phyloP scores from a whole-genome alignment of 2,113 vertebrate genomes.

The Odobenus rosmarus region DNA sequence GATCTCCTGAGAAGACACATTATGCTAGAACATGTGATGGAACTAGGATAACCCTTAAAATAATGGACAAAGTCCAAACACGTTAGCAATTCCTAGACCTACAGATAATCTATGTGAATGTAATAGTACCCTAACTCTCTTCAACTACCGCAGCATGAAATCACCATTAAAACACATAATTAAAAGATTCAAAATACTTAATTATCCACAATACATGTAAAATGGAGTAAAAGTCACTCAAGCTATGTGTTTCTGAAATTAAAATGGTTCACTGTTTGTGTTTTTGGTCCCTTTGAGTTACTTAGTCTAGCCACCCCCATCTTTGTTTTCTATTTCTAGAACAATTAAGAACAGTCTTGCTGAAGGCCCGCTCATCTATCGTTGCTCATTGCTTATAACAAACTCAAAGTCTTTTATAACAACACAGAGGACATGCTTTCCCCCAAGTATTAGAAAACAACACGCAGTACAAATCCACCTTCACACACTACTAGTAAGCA shows the following conservation, averaged over 20 bases:
- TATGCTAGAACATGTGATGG: neutral
- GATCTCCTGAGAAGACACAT: neutral
- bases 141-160: neutral
- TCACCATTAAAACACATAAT: neutral
- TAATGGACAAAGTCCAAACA: neutral
- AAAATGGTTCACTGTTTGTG: neutral
- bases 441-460: neutral
- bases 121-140: neutral
- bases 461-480: neutral
- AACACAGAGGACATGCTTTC: neutral
- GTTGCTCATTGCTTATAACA: slow-evolving; percentile 29
- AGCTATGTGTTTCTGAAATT: neutral
- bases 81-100: neutral
- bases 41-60: neutral
- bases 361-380: neutral
- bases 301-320: neutral
- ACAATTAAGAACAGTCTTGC: neutral
- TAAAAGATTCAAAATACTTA: slow-evolving; percentile 45
- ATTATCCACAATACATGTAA: neutral
- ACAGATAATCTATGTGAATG: neutral
- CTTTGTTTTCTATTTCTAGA: neutral
- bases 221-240: slow-evolving; percentile 32
- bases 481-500: neutral
- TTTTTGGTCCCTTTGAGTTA: neutral
- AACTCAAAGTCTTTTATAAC: neutral